These are phyloP conservation scores for Scytalopus superciliaris DNA, from an alignment of 2,113 vertebrate genomes.

Conservation along the genomic window DNA sequence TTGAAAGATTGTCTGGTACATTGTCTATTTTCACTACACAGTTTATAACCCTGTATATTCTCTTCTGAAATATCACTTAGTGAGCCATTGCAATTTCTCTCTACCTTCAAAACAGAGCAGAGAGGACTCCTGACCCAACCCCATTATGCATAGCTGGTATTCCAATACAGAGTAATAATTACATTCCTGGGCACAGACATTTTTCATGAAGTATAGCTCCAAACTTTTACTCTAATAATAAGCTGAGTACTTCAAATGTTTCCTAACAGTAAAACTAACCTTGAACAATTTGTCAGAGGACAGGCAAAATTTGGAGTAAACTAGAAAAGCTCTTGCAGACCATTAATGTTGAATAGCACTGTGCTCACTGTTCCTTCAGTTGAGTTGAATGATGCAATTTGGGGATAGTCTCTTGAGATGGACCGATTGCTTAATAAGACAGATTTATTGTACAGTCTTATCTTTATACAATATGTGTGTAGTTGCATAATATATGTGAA, in stretches of 20 bases:
- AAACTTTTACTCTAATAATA: not conserved
- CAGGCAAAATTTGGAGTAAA: not conserved
- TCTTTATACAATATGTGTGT: not conserved
- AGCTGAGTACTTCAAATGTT: not conserved
- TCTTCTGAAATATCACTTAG: not conserved
- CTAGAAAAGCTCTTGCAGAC: not conserved
- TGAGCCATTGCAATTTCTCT: not conserved
- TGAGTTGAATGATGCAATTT: not conserved
- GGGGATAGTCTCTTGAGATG: not conserved
- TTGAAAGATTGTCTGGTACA: not conserved
- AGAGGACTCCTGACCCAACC: not conserved
- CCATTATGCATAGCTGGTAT: not conserved
- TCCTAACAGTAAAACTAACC: conserved; percentile 2
- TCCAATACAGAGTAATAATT: not conserved
- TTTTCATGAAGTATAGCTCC: not conserved
- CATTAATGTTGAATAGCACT: not conserved
- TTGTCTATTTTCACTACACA: not conserved
- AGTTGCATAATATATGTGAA: not conserved
- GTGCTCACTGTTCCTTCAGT: conserved; percentile 6
- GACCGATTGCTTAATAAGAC: not conserved
- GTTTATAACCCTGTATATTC: not conserved
- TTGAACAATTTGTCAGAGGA: conserved; percentile 10
- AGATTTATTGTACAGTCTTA: not conserved
- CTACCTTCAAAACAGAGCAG: not conserved
- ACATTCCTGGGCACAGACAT: not conserved